Base-by-base conservation (phyloP, 2,113 vertebrate genomes). In the Pluvialis apricaria region DNA sequence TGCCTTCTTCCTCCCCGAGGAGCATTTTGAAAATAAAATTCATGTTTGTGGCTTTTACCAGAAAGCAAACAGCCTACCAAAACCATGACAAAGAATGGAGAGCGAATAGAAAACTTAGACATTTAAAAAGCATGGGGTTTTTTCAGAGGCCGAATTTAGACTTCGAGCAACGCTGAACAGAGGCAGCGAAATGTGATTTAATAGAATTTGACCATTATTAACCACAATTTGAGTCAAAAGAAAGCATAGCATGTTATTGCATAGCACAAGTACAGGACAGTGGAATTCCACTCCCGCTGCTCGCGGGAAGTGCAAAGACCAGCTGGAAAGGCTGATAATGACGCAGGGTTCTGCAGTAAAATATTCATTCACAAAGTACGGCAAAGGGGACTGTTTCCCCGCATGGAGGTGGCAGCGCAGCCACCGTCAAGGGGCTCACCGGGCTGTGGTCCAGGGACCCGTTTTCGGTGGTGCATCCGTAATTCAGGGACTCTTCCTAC, bases 261-360 rank as follows among this genome's bases (percentile, higher is more conserved):
- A 40, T 1, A 21, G 76, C 96, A 92, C 85, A 57, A 96, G 83
- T 60, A 29, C 21, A 4, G 89, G 69, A 82, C 65, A 54, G 94
- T 61, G 92, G 93, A 88, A 73, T 55, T 91, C 90, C 94, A 32
- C 47, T 93, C 88, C 95, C 17, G 69, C 95, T 93, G 91, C 94
- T 94, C 11, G 1, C 1, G 24, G 92, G 94, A 95, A 95, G 49
- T 18, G 66, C 38, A 15, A 78, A 61, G 92, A 80, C 26, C 95
- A 91, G 92, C 86, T 92, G 95, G 70, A 69, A 82, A 15, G 72
- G 2, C 38, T 9, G 85, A 81, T 34, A 94, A 86, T 6, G 38
- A 61, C 6, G 4, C 3, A 5, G 93, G 55, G 64, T 51, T 49
- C 85, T 85, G 88, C 68, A 70, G 79, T 60, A 62, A 96, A 77